phyloP scores from a whole-genome alignment of 2,888 invertebrate genomes.

The Galeruca laticollis region DNA sequence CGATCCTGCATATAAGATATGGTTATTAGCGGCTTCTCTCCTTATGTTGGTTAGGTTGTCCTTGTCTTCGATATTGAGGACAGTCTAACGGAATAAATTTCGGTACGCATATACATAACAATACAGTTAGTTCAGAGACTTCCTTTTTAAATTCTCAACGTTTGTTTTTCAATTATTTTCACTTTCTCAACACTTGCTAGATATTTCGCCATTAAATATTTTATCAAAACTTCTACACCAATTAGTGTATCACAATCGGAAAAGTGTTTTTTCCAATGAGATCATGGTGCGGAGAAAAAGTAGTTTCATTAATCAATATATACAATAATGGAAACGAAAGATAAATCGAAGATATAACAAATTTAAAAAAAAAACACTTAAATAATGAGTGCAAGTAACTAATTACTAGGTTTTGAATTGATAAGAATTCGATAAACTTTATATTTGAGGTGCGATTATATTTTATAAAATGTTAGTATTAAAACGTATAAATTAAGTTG shows the following conservation, averaged over 20 bases:
- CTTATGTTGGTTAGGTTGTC: slow-evolving; percentile 20
- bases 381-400: too few species aligned
- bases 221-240: slow-evolving; percentile 4
- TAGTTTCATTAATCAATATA: too few species aligned
- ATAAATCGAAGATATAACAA: too few species aligned
- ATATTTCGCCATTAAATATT: slow-evolving; percentile 6
- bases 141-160: slow-evolving; percentile 19
- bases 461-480: too few species aligned
- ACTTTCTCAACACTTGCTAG: slow-evolving; percentile 21
- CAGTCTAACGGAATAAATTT: slow-evolving; percentile 29
- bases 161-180: slow-evolving; percentile 22
- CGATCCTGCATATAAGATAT: slow-evolving; percentile 17
- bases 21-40: neutral
- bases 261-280: neutral
- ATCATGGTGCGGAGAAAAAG: too few species aligned
- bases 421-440: too few species aligned
- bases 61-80: slow-evolving; percentile 28
- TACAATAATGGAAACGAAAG: too few species aligned
- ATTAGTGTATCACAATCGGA: neutral
- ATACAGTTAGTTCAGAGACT: slow-evolving; percentile 26
- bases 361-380: too few species aligned
- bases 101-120: slow-evolving; percentile 11
- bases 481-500: too few species aligned
- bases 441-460: too few species aligned
- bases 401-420: too few species aligned